These are phyloP conservation scores for Corella eumyota DNA, from an alignment of 23 tunicate species.

Conservation along the genomic window DNA sequence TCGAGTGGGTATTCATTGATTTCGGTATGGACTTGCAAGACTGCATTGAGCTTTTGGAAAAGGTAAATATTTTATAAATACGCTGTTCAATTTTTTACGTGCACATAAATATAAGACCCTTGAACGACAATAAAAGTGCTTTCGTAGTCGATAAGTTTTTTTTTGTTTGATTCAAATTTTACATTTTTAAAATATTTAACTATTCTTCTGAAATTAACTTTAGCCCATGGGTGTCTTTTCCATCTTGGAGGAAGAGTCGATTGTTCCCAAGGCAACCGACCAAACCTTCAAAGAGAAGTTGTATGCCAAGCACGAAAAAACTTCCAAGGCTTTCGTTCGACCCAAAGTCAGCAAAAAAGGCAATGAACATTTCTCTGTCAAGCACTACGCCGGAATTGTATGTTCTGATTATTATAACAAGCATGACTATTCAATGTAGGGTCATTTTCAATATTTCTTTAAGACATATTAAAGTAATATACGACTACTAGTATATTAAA, in stretches of 20 bases:
- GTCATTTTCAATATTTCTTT: conserved; percentile 1
- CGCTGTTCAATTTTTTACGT: too few species aligned
- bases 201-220: too few species aligned
- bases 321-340: conserved; percentile 63
- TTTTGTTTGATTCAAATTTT: not conserved
- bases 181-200: not conserved
- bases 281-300: conserved; percentile 82
- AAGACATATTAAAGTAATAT: too few species aligned
- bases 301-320: conserved; percentile 74
- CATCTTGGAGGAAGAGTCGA: conserved; percentile 92
- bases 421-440: too few species aligned
- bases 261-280: conserved; percentile 97
- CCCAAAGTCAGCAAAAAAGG: conserved; percentile 66
- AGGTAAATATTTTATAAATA: conserved; percentile 48
- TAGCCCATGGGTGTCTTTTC: conserved; percentile 99
- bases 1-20: conserved; percentile 93
- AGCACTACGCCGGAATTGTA: conserved; percentile 88
- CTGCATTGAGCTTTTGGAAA: conserved; percentile 91
- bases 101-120: too few species aligned
- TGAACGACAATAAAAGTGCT: too few species aligned
- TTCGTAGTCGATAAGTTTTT: not conserved
- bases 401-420: conserved; percentile 4
- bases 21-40: conserved; percentile 96
- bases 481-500: too few species aligned
- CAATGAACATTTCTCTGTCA: conserved; percentile 66